Base-by-base conservation (phyloP, 2,113 vertebrate genomes). In the Podarcis cretensis region DNA sequence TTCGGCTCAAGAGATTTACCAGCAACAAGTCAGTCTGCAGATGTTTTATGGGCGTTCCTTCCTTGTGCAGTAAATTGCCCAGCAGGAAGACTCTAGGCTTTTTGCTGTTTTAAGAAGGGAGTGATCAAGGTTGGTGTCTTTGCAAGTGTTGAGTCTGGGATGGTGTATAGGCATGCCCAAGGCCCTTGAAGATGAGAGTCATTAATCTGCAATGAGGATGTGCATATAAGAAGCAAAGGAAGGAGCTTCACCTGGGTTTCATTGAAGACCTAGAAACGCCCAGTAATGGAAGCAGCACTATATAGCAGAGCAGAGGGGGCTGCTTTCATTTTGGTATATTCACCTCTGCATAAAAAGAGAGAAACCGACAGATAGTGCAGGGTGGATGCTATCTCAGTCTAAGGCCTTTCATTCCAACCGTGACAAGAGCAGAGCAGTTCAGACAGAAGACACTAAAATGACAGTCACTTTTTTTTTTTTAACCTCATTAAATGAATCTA, bases 381-480 rank as follows among this genome's bases (percentile, higher is more conserved):
- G 10, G 43, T 81, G 5, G 66, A 73, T 90, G 81, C 83, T 90
- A 81, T 73, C 14, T 87, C 89, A 81, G 71, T 3, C 89, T 84
- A 20, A 5, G 85, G 68, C 73, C 82, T 81, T 82, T 79, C 78
- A 54, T 87, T 43, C 21, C 10, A 40, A 20, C 18, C 27, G 43
- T 89, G 91, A 48, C 85, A 92, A 89, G 81, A 85, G 89, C 88
- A 90, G 92, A 86, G 85, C 87, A 89, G 89, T 78, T 87, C 91
- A 0, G 13, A 86, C 83, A 25, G 43, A 12, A 80, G 81, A 48
- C 88, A 57, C 20, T 71, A 63, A 89, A 90, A 25, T 69, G 81
- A 87, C 1, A 3, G 16, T 1, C 88, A 35, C 92, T 90, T 88
- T 92, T 65, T 87, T 87, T 35, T 87, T 76, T 43, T 88, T 85